Conservation (phyloP, 2,797 vertebrate genomes). For the Periophthalmus magnuspinnatus region DNA sequence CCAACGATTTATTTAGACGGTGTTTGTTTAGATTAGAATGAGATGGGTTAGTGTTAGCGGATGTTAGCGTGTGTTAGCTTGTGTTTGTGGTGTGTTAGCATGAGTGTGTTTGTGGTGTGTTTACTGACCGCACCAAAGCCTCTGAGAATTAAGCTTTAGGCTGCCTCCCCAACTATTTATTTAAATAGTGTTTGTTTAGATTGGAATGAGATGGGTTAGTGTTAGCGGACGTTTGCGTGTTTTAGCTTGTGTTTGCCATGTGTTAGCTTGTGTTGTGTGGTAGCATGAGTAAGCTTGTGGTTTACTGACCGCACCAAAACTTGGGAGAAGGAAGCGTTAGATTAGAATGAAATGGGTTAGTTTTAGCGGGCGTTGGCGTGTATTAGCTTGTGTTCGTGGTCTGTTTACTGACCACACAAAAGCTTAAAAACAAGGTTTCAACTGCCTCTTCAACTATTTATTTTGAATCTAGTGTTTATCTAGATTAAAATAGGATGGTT, state of each 20-base stretch:
- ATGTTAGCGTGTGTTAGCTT: constrained; percentile 43
- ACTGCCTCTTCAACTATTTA: constrained; percentile 22
- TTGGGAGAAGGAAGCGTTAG: not conserved
- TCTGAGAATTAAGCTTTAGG: not conserved
- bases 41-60: constrained; percentile 30
- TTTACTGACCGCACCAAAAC: not conserved
- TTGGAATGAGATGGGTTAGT: constrained; percentile 42
- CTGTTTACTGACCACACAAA: constrained; percentile 23
- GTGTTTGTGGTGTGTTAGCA: constrained; percentile 21
- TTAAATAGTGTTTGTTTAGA: constrained; percentile 16
- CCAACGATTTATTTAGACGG: constrained; percentile 12
- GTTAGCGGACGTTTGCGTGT: not conserved
- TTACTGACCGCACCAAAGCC: not conserved
- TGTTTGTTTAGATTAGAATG: constrained; percentile 31
- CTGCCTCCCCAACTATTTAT: not conserved
- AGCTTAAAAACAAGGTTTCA: constrained; percentile 1
- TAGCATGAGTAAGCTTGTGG: no score
- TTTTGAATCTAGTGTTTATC: not conserved
- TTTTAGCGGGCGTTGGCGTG: not conserved
- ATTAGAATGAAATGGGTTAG: constrained; percentile 44
- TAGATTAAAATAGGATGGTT: not conserved
- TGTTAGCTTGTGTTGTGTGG: no score
- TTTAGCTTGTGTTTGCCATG: constrained; percentile 43
- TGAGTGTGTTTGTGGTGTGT: constrained; percentile 27
- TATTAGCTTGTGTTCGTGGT: constrained; percentile 45